These are phyloP conservation scores for Eidolon dupreanum DNA, from an alignment of 2,797 vertebrate genomes.

Conservation along the genomic window DNA sequence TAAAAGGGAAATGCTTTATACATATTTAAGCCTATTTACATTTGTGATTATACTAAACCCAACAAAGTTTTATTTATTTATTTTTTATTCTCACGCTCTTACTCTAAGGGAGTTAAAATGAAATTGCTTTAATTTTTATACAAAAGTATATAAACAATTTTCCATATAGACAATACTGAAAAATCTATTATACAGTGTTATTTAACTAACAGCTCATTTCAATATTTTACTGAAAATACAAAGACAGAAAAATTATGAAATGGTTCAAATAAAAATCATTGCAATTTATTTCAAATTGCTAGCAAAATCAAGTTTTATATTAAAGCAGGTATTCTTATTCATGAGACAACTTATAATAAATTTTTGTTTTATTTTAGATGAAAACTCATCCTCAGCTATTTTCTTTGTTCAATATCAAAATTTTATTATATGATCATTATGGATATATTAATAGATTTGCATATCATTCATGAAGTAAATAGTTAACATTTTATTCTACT, in stretches of 20 bases:
- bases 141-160: not conserved
- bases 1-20: not conserved
- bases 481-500: conserved; percentile 66
- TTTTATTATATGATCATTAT: not conserved
- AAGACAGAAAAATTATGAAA: not conserved
- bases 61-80: not conserved
- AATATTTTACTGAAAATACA: conserved; percentile 27
- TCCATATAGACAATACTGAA: not conserved
- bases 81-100: not conserved
- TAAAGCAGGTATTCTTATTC: not conserved
- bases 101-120: not conserved
- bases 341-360: not conserved
- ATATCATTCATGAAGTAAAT: conserved; percentile 70
- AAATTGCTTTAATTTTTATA: not conserved
- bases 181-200: not conserved
- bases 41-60: not conserved
- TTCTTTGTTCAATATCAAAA: not conserved
- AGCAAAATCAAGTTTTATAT: not conserved
- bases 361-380: not conserved
- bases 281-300: not conserved
- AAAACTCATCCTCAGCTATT: not conserved
- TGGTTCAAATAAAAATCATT: not conserved
- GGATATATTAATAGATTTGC: not conserved
- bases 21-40: not conserved
- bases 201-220: not conserved